Conservation (phyloP, 2,113 vertebrate species). For the Leucoraja erinaceus region DNA sequence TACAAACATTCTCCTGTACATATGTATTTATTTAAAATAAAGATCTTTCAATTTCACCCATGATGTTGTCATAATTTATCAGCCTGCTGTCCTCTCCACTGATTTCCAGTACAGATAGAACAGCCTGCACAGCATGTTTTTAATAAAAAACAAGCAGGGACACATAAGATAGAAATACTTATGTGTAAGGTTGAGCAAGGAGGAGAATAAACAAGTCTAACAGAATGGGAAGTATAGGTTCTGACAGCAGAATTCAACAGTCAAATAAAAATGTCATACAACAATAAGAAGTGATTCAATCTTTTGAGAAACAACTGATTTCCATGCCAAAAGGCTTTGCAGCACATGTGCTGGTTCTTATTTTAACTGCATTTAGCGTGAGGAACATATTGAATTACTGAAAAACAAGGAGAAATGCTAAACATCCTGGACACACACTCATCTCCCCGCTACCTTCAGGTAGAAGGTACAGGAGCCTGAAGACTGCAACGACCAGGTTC, state of each 20-base stretch:
- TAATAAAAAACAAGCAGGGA: neutral
- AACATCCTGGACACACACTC: no score
- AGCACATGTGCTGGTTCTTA: no score
- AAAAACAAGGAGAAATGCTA: no score
- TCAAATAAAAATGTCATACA: neutral
- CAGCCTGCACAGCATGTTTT: neutral
- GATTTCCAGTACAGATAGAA: neutral
- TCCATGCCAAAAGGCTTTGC: neutral
- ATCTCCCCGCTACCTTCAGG: no score
- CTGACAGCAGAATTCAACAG: neutral
- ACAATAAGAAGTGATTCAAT: neutral
- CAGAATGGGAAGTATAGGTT: neutral
- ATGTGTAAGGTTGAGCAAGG: neutral
- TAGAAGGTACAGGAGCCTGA: no score
- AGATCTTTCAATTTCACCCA: neutral
- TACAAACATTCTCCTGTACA: neutral
- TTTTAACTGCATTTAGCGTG: no score
- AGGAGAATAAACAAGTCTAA: neutral
- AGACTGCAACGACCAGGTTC: no score
- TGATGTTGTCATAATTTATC: neutral
- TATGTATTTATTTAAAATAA: neutral
- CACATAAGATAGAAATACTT: neutral
- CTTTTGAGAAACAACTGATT: neutral
- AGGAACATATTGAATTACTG: no score
- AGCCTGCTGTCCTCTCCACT: neutral